Evolutionary conservation across 2,888 invertebrate genomes (phyloP), one percentile per base, ranked within the genome.

Genomic region (Metalampra italica): DNA sequence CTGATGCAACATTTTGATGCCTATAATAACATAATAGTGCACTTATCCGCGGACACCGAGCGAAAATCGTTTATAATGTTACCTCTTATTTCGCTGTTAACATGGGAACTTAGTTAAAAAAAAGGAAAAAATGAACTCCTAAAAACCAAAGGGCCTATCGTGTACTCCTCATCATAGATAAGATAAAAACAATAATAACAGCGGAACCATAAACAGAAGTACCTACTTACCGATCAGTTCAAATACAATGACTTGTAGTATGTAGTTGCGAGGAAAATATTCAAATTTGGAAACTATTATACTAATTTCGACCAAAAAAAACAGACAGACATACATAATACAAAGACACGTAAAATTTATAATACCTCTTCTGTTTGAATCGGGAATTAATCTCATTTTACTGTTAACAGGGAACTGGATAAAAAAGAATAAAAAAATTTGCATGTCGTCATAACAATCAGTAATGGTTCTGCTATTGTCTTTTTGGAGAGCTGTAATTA

Each of bases 1-100:
- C 72, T 78, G 82, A 84, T 81, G 85, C 82, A 84, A 86, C 84
- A 22, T 73, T 82, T 81, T 79, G 82, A 84, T 82, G 82, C 73
- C 75, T 83, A 78, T 86, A 85, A 86, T 85, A 86, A 80, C 78
- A 81, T 86, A 85, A 85, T 85, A 75, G 78, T 71, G 71, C 78
- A 78, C 71, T 82, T 79, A 80, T 71, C 71, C 66, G 55, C 56
- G 56, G 62, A 58, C 62, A 68, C 50, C 55, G 50, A 57, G 56
- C 56, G 57, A 51, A 56, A 57, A 61, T 60, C 49, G 56, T 46
- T 54, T 53, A 57, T 60, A 62, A 66, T 64, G 55, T 60, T 56
- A 53, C 59, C 56, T 56, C 47, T 66, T 63, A 67, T 62, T 62
- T 54, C 45, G 52, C 50, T 54, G 56, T 50, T 55, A 56, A 60